Evolutionary conservation across 1,140 invertebrate genomes (phyloP).

Genomic region (Cephus cinctus): DNA sequence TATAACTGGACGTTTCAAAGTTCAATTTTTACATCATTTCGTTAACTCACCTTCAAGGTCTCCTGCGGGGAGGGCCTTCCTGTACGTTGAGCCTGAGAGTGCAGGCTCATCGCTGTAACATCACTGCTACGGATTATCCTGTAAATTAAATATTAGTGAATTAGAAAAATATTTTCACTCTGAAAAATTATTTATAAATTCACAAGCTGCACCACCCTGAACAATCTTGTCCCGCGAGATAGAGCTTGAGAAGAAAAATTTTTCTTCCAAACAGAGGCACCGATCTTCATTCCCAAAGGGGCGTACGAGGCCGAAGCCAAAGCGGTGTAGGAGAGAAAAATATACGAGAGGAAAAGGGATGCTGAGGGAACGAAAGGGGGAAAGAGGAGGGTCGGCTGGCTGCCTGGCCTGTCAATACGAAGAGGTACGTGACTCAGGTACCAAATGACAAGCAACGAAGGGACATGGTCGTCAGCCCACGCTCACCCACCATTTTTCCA

Average conservation of each 20-base stretch:
- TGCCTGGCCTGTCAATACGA: slow-evolving; percentile 50
- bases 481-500: too few relatives aligned
- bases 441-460: slow-evolving; percentile 32
- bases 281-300: too few relatives aligned
- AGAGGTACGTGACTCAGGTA: slow-evolving; percentile 49
- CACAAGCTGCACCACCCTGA: background rate
- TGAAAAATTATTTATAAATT: too few relatives aligned
- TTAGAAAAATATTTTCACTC: too few relatives aligned
- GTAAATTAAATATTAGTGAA: slow-evolving; percentile 12
- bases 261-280: too few relatives aligned
- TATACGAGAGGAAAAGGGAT: slow-evolving; percentile 1
- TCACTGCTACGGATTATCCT: slow-evolving; percentile 33
- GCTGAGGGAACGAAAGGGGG: slow-evolving; percentile 1
- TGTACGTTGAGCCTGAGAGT: slow-evolving; percentile 34
- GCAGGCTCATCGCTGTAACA: slow-evolving; percentile 44
- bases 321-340: slow-evolving; percentile 6
- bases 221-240: slow-evolving; percentile 21
- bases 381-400: slow-evolving; percentile 25
- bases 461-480: background rate
- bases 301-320: slow-evolving; percentile 15
- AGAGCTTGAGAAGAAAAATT: slow-evolving; percentile 19
- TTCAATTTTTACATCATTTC: too few relatives aligned
- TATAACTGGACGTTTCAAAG: too few relatives aligned
- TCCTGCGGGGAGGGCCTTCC: slow-evolving; percentile 44
- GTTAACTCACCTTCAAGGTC: slow-evolving; percentile 39